These are phyloP conservation scores for Corythornis cristatus DNA, from an alignment of 2,113 vertebrate genomes.

Conservation along the genomic window DNA sequence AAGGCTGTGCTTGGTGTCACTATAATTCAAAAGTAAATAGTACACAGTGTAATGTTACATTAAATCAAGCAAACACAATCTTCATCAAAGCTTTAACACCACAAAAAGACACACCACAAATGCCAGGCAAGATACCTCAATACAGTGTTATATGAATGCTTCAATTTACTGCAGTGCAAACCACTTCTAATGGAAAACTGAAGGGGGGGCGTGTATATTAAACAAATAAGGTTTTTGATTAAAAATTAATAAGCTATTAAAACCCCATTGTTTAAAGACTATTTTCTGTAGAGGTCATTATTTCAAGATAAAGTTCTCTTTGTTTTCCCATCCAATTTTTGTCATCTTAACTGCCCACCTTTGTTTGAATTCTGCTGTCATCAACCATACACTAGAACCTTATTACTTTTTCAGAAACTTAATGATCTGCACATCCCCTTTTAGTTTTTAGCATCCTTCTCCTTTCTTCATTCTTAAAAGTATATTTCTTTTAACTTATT, in stretches of 20 bases:
- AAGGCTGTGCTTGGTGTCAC: not conserved
- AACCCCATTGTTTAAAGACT: not conserved
- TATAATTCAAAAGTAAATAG: not conserved
- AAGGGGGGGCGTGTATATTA: not conserved
- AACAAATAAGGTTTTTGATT: not conserved
- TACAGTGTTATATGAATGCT: not conserved
- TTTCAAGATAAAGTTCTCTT: not conserved
- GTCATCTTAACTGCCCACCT: not conserved
- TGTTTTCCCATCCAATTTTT: not conserved
- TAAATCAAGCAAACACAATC: not conserved
- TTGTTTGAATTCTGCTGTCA: constrained; percentile 17
- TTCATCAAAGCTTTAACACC: not conserved
- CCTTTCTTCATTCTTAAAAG: not conserved
- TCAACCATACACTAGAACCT: not conserved
- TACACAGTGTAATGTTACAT: not conserved
- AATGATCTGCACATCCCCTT: not conserved
- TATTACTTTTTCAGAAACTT: constrained; percentile 6
- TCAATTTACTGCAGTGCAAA: not conserved
- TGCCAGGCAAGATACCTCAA: not conserved
- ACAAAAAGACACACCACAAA: not conserved
- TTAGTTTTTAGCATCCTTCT: not conserved
- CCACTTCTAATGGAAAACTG: not conserved
- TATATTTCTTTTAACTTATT: not conserved
- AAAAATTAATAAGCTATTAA: not conserved
- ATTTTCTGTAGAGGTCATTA: not conserved